phyloP scores from a whole-genome alignment of 2,113 vertebrate genomes.

The Pristiophorus japonicus region DNA sequence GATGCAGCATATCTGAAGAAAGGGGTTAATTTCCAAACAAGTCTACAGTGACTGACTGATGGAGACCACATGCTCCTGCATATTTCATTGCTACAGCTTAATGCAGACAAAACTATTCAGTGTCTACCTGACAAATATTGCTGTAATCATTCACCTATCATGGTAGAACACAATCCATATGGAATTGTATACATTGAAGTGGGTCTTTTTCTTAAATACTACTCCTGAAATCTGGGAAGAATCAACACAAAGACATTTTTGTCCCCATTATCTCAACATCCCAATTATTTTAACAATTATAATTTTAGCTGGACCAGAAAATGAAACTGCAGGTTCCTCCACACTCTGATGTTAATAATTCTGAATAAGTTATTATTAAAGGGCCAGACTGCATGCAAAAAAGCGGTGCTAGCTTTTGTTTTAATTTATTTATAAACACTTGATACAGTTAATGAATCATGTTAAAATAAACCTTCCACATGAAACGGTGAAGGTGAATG shows the following conservation, averaged over 20 bases:
- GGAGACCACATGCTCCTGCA: background rate
- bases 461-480: background rate
- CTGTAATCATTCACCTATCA: background rate
- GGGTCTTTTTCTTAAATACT: background rate
- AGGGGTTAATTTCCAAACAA: background rate
- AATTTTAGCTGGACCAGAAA: background rate
- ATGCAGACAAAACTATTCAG: background rate
- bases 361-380: background rate
- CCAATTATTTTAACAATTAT: background rate
- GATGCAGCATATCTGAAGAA: background rate
- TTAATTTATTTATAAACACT: background rate
- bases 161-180: background rate
- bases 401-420: background rate
- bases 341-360: background rate
- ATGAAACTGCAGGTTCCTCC: background rate
- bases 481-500: background rate
- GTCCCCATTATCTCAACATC: background rate
- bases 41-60: background rate
- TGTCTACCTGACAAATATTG: background rate
- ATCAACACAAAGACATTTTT: background rate
- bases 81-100: background rate
- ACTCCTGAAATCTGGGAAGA: background rate
- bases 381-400: background rate
- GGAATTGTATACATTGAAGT: background rate
- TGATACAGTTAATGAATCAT: background rate